phyloP scores from a whole-genome alignment of 2,888 invertebrate genomes.

The Nephrotoma guestfalica region DNA sequence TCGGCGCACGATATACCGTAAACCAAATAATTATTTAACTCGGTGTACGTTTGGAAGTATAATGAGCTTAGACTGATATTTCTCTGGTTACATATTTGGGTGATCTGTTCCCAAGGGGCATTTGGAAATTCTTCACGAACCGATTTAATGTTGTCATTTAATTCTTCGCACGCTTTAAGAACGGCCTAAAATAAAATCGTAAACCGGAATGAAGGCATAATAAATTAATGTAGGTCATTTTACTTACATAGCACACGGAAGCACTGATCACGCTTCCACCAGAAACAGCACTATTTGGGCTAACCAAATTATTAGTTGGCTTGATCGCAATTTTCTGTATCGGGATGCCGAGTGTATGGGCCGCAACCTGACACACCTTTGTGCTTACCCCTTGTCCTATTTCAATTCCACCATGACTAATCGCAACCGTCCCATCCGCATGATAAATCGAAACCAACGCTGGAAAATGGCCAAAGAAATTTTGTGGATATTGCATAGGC shows the following conservation, averaged over 20 bases:
- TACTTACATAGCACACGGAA: slow-evolving; percentile 37
- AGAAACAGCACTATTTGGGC: slow-evolving; percentile 51
- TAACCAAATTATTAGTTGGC: slow-evolving; percentile 45
- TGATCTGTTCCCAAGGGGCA: slow-evolving; percentile 41
- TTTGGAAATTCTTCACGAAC: slow-evolving; percentile 37
- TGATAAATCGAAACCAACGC: slow-evolving; percentile 52
- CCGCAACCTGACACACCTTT: slow-evolving; percentile 60
- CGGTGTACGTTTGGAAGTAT: slow-evolving; percentile 38
- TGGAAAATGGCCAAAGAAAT: slow-evolving; percentile 37
- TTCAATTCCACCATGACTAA: slow-evolving; percentile 59
- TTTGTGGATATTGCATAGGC: slow-evolving; percentile 51
- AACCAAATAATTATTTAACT: slow-evolving; percentile 43
- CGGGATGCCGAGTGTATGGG: slow-evolving; percentile 51
- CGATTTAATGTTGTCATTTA: slow-evolving; percentile 44
- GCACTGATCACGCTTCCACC: slow-evolving; percentile 64
- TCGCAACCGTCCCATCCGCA: slow-evolving; percentile 52
- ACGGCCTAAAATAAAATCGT: slow-evolving; percentile 29
- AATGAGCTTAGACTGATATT: slow-evolving; percentile 46
- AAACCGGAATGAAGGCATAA: slow-evolving; percentile 5
- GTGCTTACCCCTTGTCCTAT: slow-evolving; percentile 71
- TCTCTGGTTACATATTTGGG: slow-evolving; percentile 36
- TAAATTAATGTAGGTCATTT: not conserved
- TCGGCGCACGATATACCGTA: slow-evolving; percentile 51
- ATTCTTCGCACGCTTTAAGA: slow-evolving; percentile 47
- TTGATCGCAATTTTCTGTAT: slow-evolving; percentile 49